Evolutionary conservation across 2,797 vertebrate species (phyloP).

Genomic region (Danio kyathit): DNA sequence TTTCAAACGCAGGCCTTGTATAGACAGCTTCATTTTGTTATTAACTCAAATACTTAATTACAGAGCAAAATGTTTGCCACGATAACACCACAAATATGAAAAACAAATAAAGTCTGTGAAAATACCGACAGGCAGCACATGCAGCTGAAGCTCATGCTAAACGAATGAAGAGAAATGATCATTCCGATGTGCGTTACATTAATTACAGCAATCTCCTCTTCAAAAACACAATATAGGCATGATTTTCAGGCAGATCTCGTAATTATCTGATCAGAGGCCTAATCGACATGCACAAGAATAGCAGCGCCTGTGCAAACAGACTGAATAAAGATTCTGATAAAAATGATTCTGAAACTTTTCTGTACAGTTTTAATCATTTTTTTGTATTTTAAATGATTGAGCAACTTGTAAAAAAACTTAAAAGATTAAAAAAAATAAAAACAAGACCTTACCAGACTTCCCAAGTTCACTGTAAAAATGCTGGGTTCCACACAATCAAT

Average conservation of each 20-base stretch:
- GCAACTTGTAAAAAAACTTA: no score
- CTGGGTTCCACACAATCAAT: no score
- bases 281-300: conserved; percentile 48
- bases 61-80: conserved; percentile 38
- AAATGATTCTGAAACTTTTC: background rate
- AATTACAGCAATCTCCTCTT: conserved; percentile 75
- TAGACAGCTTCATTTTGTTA: conserved; percentile 34
- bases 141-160: background rate
- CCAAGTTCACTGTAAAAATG: no score
- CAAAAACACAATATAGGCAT: conserved; percentile 74
- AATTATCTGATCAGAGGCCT: conserved; percentile 70
- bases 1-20: conserved; percentile 8
- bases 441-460: no score
- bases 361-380: no score
- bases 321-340: conserved; percentile 5
- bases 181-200: conserved; percentile 41
- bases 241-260: conserved; percentile 77
- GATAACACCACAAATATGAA: conserved; percentile 36
- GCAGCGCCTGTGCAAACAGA: background rate
- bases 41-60: conserved; percentile 45
- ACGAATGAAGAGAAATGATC: conserved; percentile 28
- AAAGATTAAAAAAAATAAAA: no score
- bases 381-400: no score
- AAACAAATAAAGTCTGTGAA: conserved; percentile 27
- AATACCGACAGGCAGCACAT: conserved; percentile 13